A percentile compares a stretch with the other conserved stretches of the same genome.
These are phyloP conservation scores for Mesodorylaimus sp. DNA, from an alignment of 2,888 invertebrate genomes.

Conservation along the genomic window DNA sequence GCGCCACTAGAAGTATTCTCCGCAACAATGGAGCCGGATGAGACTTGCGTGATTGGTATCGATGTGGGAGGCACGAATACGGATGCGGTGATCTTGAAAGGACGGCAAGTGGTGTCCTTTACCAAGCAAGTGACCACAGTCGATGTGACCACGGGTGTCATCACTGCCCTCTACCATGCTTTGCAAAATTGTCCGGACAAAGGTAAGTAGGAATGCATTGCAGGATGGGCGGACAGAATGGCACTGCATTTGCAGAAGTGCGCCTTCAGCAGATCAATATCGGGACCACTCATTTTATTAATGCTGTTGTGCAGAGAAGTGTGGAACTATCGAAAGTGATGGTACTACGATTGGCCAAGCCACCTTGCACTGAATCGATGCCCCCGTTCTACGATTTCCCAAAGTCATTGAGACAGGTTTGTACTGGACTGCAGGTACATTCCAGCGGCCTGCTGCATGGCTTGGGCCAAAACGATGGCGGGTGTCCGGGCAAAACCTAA, in stretches of 20 bases:
- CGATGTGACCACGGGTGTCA: too few relatives aligned
- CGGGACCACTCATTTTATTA: constrained; percentile 31
- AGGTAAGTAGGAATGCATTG: too few relatives aligned
- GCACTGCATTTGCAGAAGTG: constrained; percentile 7
- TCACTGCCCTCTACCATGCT: too few relatives aligned
- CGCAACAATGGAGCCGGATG: not conserved
- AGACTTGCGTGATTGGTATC: constrained; percentile 18
- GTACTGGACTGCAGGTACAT: too few relatives aligned
- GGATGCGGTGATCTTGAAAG: constrained; percentile 22
- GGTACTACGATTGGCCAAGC: constrained; percentile 26
- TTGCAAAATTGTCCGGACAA: too few relatives aligned
- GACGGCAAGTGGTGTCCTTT: too few relatives aligned
- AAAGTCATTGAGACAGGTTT: constrained; percentile 15
- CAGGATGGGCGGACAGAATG: too few relatives aligned
- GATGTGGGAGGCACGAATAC: constrained; percentile 32
- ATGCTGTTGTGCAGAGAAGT: constrained; percentile 27
- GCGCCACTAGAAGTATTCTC: too few relatives aligned
- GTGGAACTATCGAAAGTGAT: constrained; percentile 20
- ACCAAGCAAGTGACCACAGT: too few relatives aligned
- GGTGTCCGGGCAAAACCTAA: too few relatives aligned
- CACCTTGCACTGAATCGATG: constrained; percentile 18
- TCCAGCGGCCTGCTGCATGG: too few relatives aligned
- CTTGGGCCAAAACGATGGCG: too few relatives aligned
- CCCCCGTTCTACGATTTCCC: constrained; percentile 28
- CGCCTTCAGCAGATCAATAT: constrained; percentile 21